phyloP scores from a whole-genome alignment of 2,113 vertebrate species.

The Dasypus novemcinctus region DNA sequence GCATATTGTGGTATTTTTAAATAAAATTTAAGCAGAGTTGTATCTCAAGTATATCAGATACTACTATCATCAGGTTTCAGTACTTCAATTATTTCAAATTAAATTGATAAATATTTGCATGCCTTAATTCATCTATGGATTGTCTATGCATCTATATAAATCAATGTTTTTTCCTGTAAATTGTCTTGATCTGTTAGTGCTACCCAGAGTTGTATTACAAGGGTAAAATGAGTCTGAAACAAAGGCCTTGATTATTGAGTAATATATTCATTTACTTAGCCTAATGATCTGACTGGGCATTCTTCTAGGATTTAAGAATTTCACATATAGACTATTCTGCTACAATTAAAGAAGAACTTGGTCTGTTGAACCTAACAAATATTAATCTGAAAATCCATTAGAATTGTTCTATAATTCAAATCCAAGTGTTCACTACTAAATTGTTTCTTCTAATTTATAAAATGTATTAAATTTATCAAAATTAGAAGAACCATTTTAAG shows the following conservation, averaged over 20 bases:
- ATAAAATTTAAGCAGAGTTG: neutral
- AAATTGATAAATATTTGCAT: constrained; percentile 6
- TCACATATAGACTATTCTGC: neutral
- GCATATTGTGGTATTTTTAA: neutral
- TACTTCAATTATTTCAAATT: neutral
- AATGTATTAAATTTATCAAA: constrained; percentile 5
- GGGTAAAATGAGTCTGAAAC: neutral
- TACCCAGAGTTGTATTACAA: neutral
- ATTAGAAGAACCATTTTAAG: neutral
- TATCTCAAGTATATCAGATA: neutral
- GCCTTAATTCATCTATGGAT: neutral
- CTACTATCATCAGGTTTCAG: neutral
- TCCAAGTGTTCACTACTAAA: neutral
- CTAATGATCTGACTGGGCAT: neutral
- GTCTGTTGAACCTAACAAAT: neutral
- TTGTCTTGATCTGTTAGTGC: neutral
- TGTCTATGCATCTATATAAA: neutral
- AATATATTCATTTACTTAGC: neutral
- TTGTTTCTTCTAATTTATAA: neutral
- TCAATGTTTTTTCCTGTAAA: neutral
- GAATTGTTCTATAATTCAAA: neutral
- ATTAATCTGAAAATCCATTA: constrained; percentile 7
- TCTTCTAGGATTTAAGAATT: neutral
- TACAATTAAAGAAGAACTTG: neutral
- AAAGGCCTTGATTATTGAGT: neutral